Evolutionary conservation across 2,888 invertebrate genomes (phyloP).

Genomic region (Epiperipatus broadwayi): DNA sequence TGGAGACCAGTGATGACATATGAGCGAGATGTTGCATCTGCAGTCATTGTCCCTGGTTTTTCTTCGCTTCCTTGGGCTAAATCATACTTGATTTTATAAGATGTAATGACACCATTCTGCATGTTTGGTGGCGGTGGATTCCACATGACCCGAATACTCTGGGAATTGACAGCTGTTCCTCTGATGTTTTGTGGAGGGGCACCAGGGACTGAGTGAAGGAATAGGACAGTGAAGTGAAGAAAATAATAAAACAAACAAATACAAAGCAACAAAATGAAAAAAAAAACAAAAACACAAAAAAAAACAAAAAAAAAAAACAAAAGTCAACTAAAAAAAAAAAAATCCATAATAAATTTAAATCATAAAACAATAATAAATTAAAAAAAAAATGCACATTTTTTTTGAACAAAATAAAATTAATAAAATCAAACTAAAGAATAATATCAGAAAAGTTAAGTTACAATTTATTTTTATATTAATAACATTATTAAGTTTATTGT

Average conservation of each 20-base stretch:
- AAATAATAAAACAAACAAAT: slow-evolving; percentile 11
- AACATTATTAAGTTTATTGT: no score
- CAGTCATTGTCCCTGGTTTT: slow-evolving; percentile 31
- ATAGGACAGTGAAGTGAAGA: slow-evolving; percentile 13
- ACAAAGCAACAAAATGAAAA: slow-evolving; percentile 8
- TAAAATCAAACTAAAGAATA: no score
- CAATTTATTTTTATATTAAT: no score
- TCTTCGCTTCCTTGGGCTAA: slow-evolving; percentile 48
- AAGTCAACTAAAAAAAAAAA: not conserved
- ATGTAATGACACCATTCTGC: slow-evolving; percentile 75
- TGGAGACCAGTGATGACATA: slow-evolving; percentile 71
- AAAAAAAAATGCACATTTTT: no score
- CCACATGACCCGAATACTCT: slow-evolving; percentile 75
- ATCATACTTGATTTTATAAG: slow-evolving; percentile 81
- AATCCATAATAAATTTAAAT: no score
- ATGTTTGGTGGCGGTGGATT: slow-evolving; percentile 72
- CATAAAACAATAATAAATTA: no score
- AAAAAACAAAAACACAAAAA: slow-evolving; percentile 12
- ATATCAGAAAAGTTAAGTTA: no score
- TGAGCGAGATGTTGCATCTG: slow-evolving; percentile 23
- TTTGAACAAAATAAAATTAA: no score
- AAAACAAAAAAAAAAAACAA: slow-evolving; percentile 1
- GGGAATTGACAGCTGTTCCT: slow-evolving; percentile 67
- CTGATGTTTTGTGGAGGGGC: slow-evolving; percentile 87
- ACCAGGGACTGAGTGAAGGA: slow-evolving; percentile 55